Conservation (phyloP, 2,113 vertebrate species). For the Marcusenius ussheri region DNA sequence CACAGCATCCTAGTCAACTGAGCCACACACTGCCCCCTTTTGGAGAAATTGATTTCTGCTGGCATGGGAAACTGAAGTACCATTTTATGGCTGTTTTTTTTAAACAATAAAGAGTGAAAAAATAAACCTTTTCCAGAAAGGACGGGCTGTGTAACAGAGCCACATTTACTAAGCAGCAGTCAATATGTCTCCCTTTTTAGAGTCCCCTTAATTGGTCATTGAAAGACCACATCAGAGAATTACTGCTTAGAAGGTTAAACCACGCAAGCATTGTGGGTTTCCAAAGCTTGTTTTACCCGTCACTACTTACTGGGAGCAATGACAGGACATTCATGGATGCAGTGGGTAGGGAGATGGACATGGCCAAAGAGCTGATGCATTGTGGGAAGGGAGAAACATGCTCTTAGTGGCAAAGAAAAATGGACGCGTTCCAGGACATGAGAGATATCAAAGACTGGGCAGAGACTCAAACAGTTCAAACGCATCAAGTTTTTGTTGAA, state of each 20-base stretch:
- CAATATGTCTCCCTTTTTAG: background rate
- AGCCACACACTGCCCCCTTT: background rate
- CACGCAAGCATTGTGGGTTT: background rate
- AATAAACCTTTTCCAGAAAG: background rate
- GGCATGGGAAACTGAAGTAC: background rate
- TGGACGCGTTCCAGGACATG: background rate
- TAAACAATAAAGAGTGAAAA: background rate
- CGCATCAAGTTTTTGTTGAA: background rate
- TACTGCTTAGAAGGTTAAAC: background rate
- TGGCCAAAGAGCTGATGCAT: background rate
- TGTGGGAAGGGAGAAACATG: background rate
- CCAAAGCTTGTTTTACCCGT: background rate
- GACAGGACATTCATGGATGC: background rate
- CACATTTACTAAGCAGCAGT: background rate
- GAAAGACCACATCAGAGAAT: background rate
- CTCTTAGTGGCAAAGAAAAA: slow-evolving; percentile 9
- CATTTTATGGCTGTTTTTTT: background rate
- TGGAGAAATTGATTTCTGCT: background rate
- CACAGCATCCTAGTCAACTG: background rate
- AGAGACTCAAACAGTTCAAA: background rate
- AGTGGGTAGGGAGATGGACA: background rate
- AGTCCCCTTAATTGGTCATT: background rate
- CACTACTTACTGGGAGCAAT: background rate
- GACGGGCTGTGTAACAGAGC: background rate
- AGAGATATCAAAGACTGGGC: background rate